Conservation (phyloP, 1,140 invertebrate species). For the Papilio polyxenes region DNA sequence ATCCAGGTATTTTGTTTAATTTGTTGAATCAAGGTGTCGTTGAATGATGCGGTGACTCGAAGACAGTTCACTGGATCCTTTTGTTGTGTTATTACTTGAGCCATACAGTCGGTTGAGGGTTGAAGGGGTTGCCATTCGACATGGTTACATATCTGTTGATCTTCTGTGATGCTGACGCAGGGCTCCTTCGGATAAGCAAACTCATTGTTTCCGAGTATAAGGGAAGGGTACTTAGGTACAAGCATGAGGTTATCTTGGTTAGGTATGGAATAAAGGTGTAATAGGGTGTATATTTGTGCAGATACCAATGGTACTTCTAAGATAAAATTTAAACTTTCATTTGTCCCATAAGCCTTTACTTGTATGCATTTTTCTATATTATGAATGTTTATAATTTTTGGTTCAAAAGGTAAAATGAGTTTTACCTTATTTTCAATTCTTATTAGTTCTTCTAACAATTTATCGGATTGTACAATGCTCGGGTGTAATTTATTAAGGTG, state of each 20-base stretch:
- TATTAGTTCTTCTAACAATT: slow-evolving; percentile 40
- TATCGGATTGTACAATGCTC: slow-evolving; percentile 41
- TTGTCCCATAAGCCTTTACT: slow-evolving; percentile 31
- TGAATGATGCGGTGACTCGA: no score
- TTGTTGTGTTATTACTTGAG: no score
- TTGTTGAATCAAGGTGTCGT: no score
- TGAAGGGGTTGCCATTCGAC: background rate
- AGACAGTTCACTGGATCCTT: no score
- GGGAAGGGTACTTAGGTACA: no score
- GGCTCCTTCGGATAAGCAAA: background rate
- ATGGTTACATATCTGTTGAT: background rate
- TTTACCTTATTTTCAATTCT: no score
- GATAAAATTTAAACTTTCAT: slow-evolving; percentile 36
- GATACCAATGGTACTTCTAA: slow-evolving; percentile 36
- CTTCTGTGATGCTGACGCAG: background rate
- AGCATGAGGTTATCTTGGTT: background rate
- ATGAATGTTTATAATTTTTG: no score
- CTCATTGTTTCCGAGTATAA: background rate
- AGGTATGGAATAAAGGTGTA: background rate
- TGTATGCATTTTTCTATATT: background rate
- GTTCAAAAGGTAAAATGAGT: no score
- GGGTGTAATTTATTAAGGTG: slow-evolving; percentile 46
- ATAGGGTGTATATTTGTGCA: background rate
- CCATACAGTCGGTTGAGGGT: background rate
- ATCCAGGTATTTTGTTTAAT: no score